A percentile compares a stretch with the other conserved stretches of the same genome.
Evolutionary conservation across 2,113 vertebrate genomes (phyloP).

Genomic region (Theristicus caerulescens): DNA sequence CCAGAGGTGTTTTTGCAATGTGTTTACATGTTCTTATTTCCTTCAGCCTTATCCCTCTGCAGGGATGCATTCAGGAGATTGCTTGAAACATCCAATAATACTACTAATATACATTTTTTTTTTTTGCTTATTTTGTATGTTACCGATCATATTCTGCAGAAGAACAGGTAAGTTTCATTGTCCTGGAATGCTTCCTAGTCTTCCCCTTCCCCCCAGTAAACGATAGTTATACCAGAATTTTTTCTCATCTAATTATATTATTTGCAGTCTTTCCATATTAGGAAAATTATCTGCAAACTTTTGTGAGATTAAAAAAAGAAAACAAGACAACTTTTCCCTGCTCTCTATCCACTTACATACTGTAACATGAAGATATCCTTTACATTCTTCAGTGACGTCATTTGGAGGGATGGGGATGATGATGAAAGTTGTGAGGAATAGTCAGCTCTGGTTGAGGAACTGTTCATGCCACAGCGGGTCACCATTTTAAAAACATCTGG

Average conservation of each 20-base stretch:
- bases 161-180: neutral
- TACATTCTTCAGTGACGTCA: conserved; percentile 73
- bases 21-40: neutral
- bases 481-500: conserved; percentile 67
- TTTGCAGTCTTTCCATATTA: neutral
- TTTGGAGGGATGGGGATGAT: conserved; percentile 73
- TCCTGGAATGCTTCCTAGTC: neutral
- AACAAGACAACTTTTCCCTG: neutral
- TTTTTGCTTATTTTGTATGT: neutral
- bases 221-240: neutral
- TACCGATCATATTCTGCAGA: neutral
- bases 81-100: neutral
- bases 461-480: conserved; percentile 55
- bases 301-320: neutral
- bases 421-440: conserved; percentile 68
- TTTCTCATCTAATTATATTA: neutral
- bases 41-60: neutral
- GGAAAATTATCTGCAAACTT: neutral
- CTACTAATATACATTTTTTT: neutral
- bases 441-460: conserved; percentile 68
- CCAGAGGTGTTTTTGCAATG: neutral
- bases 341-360: neutral
- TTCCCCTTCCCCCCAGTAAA: neutral
- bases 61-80: neutral
- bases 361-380: neutral